Evolutionary conservation across 2,888 invertebrate species (phyloP), one percentile per base, ranked within the genome.

Genomic region (Melangyna quadrimaculata): DNA sequence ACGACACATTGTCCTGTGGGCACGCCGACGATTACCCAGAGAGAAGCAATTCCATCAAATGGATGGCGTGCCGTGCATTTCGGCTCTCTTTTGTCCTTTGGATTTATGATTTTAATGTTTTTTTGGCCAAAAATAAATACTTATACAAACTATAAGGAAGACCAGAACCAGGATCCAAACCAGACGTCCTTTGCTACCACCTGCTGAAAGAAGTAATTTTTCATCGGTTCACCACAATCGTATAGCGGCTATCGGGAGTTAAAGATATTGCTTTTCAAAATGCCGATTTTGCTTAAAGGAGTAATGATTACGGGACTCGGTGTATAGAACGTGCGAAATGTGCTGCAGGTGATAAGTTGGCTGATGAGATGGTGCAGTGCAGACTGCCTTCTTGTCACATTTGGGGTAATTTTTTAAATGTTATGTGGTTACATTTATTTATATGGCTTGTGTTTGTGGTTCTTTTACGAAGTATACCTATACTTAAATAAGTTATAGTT

Each of bases 41-140:
- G 29, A 57, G 27, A 67, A 61, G 32, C 37, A 35, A 29, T 35
- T 71, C 57, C 71, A 45, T 45, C 27, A 19, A 35, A 35, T 53
- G 29, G 63, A 35, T 53, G 29, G 63, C 27, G 40, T 35, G 57
- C 32, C 37, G 22, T 59, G 19, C 17, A 55, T 73, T 43, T 75
- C 51, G 57, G 37, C 10, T 24, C 27, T 63, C 59, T 69, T 59
- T 75, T 77, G 77, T 86, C 81, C 69, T 73, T 63, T 81, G 65
- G 63, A 86, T 73, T 86, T 86, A 86, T 81, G 73, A 78, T 73
- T 86, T 86, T 53, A 69, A 73, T 73, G 74, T 55, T 27, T 72
- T 77, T 48, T 86, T 72, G 45, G 55, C 32, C 57, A 74, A 79
- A 51, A 72, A 48, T 61, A 40, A 55, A 61, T 27, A 67, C 17